Evolutionary conservation across 2,888 invertebrate species (phyloP).

Genomic region (Mylabris sibirica): DNA sequence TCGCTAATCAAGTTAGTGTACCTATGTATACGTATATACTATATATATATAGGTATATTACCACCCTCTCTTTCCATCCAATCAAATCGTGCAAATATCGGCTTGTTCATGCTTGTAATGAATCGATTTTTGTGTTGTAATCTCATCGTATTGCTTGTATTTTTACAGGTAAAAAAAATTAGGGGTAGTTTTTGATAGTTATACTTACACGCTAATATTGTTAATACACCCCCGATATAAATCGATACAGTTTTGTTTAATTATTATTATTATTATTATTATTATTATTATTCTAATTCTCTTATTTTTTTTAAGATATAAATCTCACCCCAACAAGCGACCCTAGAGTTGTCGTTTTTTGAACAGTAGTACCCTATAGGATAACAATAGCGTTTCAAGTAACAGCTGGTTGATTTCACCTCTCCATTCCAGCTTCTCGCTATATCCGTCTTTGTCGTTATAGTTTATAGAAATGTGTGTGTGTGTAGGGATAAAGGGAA

Average conservation of each 20-base stretch:
- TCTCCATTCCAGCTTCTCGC: slow-evolving; percentile 22
- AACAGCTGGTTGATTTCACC: slow-evolving; percentile 45
- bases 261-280: too few species aligned
- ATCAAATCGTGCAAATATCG: slow-evolving; percentile 57
- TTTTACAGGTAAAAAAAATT: slow-evolving; percentile 27
- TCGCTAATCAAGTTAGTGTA: slow-evolving; percentile 62
- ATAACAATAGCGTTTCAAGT: slow-evolving; percentile 35
- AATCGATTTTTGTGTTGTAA: slow-evolving; percentile 60
- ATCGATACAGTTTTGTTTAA: slow-evolving; percentile 18
- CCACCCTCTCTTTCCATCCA: slow-evolving; percentile 38
- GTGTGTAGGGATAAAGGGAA: slow-evolving; percentile 3
- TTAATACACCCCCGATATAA: slow-evolving; percentile 21
- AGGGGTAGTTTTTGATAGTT: too few species aligned
- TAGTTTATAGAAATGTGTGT: slow-evolving; percentile 6
- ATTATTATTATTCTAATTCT: not conserved
- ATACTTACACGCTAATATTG: not conserved
- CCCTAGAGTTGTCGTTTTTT: slow-evolving; percentile 19
- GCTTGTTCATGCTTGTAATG: slow-evolving; percentile 53
- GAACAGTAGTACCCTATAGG: slow-evolving; percentile 19
- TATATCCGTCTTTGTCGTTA: slow-evolving; percentile 9
- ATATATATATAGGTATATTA: too few species aligned
- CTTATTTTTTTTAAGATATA: slow-evolving; percentile 20
- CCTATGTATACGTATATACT: slow-evolving; percentile 43
- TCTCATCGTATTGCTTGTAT: slow-evolving; percentile 55
- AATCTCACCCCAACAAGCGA: slow-evolving; percentile 28